Evolutionary conservation across 2,888 invertebrate genomes (phyloP), one percentile per base, ranked within the genome.

Genomic region (Agrypnus murinus): DNA sequence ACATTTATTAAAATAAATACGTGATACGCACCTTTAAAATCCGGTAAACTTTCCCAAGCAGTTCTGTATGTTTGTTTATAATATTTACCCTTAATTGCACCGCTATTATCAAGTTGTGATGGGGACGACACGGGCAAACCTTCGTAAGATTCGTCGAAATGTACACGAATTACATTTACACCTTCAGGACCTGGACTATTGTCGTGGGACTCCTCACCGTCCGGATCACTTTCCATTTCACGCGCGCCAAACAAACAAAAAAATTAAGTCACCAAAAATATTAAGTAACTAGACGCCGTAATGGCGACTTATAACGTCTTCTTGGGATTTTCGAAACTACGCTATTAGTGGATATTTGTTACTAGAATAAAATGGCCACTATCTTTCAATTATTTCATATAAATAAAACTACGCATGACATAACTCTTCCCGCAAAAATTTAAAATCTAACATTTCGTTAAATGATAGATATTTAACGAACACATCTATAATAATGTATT

Each of bases 41-140:
- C 89, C 0, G 88, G 86, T 87, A 88, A 87, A 74, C 84, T 84
- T 80, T 89, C 89, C 89, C 89, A 89, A 74, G 89, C 89, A 75
- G 86, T 86, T 14, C 89, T 84, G 77, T 89, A 89, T 0, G 88
- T 87, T 80, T 89, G 89, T 68, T 88, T 89, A 74, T 89, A 89
- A 79, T 86, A 86, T 80, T 84, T 84, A 34, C 83, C 81, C 77
- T 80, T 80, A 53, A 77, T 71, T 59, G 68, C 73, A 55, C 73
- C 74, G 50, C 72, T 55, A 58, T 69, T 74, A 60, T 74, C 75
- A 46, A 74, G 63, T 48, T 73, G 74, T n/a, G 78, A 71, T 7
- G 79, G 73, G 8, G 77, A 71, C 31, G 50, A 43, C 17, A 78
- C 67, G 10, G 72, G 64, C n/a, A 78, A 72, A 32, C 74, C 74